Conservation (phyloP, 2,888 invertebrate genomes). For the Nomada fabriciana region DNA sequence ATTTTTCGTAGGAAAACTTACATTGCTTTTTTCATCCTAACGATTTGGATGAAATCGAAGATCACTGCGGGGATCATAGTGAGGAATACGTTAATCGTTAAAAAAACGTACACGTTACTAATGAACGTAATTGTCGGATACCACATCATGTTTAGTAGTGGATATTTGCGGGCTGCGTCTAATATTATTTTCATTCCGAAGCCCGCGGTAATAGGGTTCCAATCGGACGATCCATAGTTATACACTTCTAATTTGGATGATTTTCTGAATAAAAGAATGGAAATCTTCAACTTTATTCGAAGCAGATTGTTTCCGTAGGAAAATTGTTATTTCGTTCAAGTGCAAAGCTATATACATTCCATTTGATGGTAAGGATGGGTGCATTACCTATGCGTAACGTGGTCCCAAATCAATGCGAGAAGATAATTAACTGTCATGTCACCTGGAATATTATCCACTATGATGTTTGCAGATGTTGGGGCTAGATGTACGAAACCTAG, state of each 20-base stretch:
- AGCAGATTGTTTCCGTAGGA: background rate
- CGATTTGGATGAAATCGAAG: conserved; percentile 61
- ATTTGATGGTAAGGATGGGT: background rate
- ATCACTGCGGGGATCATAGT: conserved; percentile 74
- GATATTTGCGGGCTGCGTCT: conserved; percentile 18
- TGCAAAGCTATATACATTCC: background rate
- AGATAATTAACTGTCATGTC: conserved; percentile 75
- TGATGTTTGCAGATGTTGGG: fast-evolving
- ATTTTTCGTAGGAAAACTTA: conserved; percentile 59
- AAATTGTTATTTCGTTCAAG: background rate
- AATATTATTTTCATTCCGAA: fast-evolving
- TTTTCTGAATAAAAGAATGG: conserved; percentile 87
- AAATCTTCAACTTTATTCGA: background rate
- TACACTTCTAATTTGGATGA: too few species aligned
- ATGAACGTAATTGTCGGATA: conserved; percentile 38
- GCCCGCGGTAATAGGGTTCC: conserved; percentile 85
- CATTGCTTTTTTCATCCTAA: conserved; percentile 71
- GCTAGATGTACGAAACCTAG: conserved; percentile 66
- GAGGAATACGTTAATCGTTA: conserved; percentile 61
- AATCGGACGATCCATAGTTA: conserved; percentile 86
- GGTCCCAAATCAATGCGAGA: conserved; percentile 49
- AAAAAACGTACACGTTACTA: conserved; percentile 50
- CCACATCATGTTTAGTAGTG: conserved; percentile 65
- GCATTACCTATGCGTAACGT: conserved; percentile 61
- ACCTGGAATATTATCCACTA: conserved; percentile 70